Conservation (phyloP, 2,888 invertebrate species). For the Poecilus cupreus region DNA sequence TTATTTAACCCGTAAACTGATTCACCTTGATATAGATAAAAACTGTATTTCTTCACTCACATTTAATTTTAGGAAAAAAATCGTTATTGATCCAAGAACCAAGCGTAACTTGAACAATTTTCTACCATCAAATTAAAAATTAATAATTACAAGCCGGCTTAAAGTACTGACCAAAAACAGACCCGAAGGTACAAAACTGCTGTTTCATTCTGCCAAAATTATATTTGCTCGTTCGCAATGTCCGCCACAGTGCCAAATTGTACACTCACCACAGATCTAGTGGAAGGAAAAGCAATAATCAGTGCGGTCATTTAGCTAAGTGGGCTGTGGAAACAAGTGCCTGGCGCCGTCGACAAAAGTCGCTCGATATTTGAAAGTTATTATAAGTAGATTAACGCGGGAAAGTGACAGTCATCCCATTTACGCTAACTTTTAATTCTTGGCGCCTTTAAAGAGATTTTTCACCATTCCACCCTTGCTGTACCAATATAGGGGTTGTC, state of each 20-base stretch:
- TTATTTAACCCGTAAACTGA: background rate
- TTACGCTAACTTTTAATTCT: background rate
- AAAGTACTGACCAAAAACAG: conserved; percentile 23
- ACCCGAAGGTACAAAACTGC: conserved; percentile 19
- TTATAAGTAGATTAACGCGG: conserved; percentile 53
- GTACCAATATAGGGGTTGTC: background rate
- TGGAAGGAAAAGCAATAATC: conserved; percentile 29
- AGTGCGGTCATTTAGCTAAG: conserved; percentile 43
- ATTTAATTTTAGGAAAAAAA: conserved; percentile 18
- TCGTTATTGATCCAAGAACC: conserved; percentile 14
- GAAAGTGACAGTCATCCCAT: conserved; percentile 49
- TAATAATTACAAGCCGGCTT: conserved; percentile 44
- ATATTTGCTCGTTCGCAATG: conserved; percentile 18
- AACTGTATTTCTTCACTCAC: background rate
- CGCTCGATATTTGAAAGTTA: conserved; percentile 42
- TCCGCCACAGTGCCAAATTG: conserved; percentile 18
- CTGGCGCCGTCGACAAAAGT: conserved; percentile 31
- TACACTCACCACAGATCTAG: background rate
- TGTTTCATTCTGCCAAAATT: conserved; percentile 41
- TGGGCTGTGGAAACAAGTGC: conserved; percentile 39
- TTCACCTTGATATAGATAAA: conserved; percentile 17
- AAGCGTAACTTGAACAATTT: conserved; percentile 28
- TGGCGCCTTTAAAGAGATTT: conserved; percentile 49
- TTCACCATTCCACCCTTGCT: conserved; percentile 2
- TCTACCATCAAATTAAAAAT: conserved; percentile 44